phyloP scores from a whole-genome alignment of 1,140 invertebrate species.

The Ips typographus region DNA sequence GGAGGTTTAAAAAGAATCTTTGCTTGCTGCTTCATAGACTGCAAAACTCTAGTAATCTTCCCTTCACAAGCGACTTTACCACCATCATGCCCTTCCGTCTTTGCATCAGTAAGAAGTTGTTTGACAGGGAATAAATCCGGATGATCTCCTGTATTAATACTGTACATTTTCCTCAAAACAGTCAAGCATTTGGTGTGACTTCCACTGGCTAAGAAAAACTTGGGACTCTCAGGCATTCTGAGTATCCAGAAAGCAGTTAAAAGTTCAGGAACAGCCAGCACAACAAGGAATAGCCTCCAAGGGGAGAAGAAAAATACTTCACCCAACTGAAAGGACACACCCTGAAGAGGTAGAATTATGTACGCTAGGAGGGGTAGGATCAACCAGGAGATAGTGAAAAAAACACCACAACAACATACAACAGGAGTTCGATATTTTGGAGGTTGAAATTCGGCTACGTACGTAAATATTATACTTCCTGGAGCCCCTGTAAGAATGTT shows the following conservation, averaged over 20 bases:
- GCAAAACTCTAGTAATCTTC: constrained; percentile 53
- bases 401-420: constrained; percentile 62
- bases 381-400: constrained; percentile 64
- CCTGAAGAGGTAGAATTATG: constrained; percentile 51
- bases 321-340: constrained; percentile 27
- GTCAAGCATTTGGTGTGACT: constrained; percentile 60
- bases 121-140: constrained; percentile 54
- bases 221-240: constrained; percentile 73
- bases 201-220: constrained; percentile 68
- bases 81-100: background rate
- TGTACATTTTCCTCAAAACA: constrained; percentile 62
- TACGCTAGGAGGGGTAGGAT: constrained; percentile 59
- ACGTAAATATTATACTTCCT: constrained; percentile 61
- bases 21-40: constrained; percentile 57
- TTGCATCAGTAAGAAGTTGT: constrained; percentile 39
- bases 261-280: constrained; percentile 60
- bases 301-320: constrained; percentile 35
- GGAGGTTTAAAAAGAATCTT: constrained; percentile 57
- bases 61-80: constrained; percentile 37
- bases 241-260: constrained; percentile 56
- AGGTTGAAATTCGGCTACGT: constrained; percentile 65
- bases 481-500: constrained; percentile 44
- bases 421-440: constrained; percentile 58
- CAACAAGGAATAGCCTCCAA: constrained; percentile 65
- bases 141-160: constrained; percentile 59